Conservation (phyloP, 2,797 vertebrate species). For the Diplodus sargus region DNA sequence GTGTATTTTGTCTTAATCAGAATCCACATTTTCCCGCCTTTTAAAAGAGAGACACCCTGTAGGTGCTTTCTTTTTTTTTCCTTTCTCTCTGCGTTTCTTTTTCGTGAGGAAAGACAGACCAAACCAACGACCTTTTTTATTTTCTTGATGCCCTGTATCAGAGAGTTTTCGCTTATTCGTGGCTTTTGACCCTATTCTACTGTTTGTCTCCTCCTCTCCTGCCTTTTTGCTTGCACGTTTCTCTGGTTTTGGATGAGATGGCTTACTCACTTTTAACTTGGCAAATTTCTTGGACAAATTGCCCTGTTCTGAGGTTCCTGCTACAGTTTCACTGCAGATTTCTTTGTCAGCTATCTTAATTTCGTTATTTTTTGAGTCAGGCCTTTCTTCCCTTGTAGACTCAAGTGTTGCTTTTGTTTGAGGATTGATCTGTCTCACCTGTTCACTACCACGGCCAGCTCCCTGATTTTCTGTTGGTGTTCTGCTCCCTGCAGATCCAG, state of each 20-base stretch:
- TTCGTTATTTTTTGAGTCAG: not conserved
- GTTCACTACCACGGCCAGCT: too few species aligned
- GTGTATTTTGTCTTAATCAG: not conserved
- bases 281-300: rapidly evolving
- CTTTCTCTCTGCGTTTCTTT: not conserved
- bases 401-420: not conserved
- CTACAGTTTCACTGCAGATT: not conserved
- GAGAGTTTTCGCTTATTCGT: not conserved
- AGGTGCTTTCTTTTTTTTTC: not conserved
- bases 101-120: rapidly evolving
- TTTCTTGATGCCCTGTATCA: not conserved
- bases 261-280: not conserved
- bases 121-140: rapidly evolving
- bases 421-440: rapidly evolving
- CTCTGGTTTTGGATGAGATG: not conserved
- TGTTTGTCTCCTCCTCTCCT: too few species aligned
- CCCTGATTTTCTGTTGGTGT: too few species aligned
- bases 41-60: rapidly evolving
- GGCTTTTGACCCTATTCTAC: rapidly evolving
- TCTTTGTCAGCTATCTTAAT: too few species aligned
- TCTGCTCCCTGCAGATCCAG: too few species aligned
- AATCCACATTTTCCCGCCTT: too few species aligned
- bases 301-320: rapidly evolving
- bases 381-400: too few species aligned
- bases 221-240: too few species aligned